Percentiles rank a stretch among this genome's conserved stretches.
Evolutionary conservation across 2,797 vertebrate genomes (phyloP).

Genomic region (Poeciliopsis turneri): DNA sequence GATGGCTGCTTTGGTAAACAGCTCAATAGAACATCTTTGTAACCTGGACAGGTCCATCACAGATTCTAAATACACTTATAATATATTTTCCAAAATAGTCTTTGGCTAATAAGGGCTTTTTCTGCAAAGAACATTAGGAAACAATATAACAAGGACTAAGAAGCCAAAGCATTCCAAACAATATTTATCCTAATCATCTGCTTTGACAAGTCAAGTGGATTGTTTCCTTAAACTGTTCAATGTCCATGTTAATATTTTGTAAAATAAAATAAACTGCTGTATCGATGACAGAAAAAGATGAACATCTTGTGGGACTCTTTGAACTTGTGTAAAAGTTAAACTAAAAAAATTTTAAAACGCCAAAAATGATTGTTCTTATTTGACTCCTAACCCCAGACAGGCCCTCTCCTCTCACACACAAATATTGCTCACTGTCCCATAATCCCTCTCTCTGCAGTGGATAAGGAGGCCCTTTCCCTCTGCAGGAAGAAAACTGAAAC

Average conservation of each 20-base stretch:
- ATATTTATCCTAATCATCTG: background rate
- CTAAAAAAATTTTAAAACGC: slow-evolving; percentile 2
- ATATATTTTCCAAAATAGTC: background rate
- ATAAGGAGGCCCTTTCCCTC: slow-evolving; percentile 50
- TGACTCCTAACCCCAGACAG: slow-evolving; percentile 20
- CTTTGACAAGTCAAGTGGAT: background rate
- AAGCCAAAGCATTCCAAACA: background rate
- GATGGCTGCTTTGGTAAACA: background rate
- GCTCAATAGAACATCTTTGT: background rate
- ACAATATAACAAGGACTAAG: background rate
- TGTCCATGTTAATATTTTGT: background rate
- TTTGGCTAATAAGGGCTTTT: background rate
- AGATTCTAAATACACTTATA: too few species aligned
- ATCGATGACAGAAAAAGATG: background rate
- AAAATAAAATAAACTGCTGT: background rate
- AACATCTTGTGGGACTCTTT: background rate
- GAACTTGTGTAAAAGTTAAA: background rate
- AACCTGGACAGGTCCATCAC: background rate
- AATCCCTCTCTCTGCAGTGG: slow-evolving; percentile 32
- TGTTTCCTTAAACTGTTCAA: background rate
- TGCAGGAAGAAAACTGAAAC: slow-evolving; percentile 75
- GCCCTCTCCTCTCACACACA: slow-evolving; percentile 21
- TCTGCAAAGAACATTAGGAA: background rate
- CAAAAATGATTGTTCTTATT: slow-evolving; percentile 28
- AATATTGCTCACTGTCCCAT: slow-evolving; percentile 31